Percentiles rank a stretch among this genome's conserved stretches.
These are phyloP conservation scores for Morbakka virulenta DNA, from an alignment of 30 jellyfish, hydroid and myxozoan genomes.

Conservation along the genomic window DNA sequence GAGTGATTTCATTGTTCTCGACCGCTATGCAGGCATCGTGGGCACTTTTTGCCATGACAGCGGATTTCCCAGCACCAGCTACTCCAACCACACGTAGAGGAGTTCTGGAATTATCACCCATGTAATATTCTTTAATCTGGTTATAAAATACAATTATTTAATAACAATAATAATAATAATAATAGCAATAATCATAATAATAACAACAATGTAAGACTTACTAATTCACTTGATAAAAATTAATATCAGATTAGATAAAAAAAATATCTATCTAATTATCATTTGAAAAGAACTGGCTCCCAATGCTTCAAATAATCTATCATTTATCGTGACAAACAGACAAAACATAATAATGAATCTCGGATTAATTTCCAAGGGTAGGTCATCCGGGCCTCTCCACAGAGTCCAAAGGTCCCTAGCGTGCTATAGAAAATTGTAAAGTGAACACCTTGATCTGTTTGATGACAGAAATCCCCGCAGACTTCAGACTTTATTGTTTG, in stretches of 20 bases:
- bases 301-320: too few species aligned
- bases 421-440: too few species aligned
- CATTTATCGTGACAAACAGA: too few species aligned
- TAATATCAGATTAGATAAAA: background rate
- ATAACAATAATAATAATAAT: too few species aligned
- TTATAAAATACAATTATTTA: background rate
- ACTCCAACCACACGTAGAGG: conserved; percentile 54
- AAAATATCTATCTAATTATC: background rate
- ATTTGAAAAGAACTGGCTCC: background rate
- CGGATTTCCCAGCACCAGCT: conserved; percentile 74
- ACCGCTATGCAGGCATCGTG: conserved; percentile 19
- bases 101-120: conserved; percentile 18
- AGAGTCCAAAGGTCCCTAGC: too few species aligned
- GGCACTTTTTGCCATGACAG: conserved; percentile 68
- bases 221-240: background rate
- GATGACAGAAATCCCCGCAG: too few species aligned
- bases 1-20: background rate
- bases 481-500: too few species aligned
- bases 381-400: too few species aligned
- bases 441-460: too few species aligned
- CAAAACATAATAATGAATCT: too few species aligned
- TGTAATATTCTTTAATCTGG: conserved; percentile 38
- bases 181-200: too few species aligned
- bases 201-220: background rate
- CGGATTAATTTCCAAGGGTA: too few species aligned